phyloP scores from a whole-genome alignment of 2,113 vertebrate genomes.

The Lampris incognitus region DNA sequence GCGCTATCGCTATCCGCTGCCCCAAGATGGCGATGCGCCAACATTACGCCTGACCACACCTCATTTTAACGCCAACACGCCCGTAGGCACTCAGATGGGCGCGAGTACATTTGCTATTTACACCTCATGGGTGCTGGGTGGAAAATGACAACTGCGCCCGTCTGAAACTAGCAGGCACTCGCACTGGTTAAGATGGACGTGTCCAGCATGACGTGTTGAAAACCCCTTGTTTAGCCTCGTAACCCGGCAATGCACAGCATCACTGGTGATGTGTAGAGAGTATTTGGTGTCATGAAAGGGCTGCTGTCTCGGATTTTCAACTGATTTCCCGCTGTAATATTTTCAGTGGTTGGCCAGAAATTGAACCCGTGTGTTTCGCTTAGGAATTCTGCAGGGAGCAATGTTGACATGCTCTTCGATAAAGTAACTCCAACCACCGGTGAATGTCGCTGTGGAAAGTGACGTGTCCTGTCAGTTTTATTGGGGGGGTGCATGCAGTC shows the following conservation, averaged over 20 bases:
- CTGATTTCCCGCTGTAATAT: slow-evolving; percentile 16
- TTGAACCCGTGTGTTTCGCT: slow-evolving; percentile 41
- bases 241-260: slow-evolving; percentile 11
- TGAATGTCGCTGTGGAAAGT: slow-evolving; percentile 64
- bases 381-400: slow-evolving; percentile 46
- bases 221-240: slow-evolving; percentile 22
- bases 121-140: no score
- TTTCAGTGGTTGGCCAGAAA: slow-evolving; percentile 38
- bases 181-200: background rate
- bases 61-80: no score
- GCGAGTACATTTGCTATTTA: no score
- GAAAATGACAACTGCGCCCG: no score
- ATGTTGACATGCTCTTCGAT: slow-evolving; percentile 45
- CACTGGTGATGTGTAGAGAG: slow-evolving; percentile 23
- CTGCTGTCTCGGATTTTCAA: background rate
- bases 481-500: slow-evolving; percentile 48
- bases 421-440: slow-evolving; percentile 49
- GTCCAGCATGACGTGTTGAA: slow-evolving; percentile 37
- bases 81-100: no score
- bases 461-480: slow-evolving; percentile 55
- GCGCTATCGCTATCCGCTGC: no score
- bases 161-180: no score
- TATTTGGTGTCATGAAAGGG: slow-evolving; percentile 15
- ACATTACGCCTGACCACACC: no score
- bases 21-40: no score